Conservation (phyloP, 2,888 invertebrate genomes). For the Colletes collaris region DNA sequence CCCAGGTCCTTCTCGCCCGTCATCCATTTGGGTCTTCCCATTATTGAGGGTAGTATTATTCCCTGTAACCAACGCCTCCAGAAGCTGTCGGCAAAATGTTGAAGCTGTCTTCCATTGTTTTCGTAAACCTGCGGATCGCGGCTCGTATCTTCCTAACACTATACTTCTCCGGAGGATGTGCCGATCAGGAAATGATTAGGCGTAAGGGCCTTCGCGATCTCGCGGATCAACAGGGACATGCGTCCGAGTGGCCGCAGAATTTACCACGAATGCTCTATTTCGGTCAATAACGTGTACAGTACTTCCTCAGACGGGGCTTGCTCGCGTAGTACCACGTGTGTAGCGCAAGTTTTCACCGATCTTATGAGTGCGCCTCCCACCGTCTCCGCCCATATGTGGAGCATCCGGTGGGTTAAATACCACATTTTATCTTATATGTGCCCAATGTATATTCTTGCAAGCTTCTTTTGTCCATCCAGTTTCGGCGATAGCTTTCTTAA, state of each 20-base stretch:
- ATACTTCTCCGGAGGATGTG: neutral
- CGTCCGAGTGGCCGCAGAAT: constrained; percentile 3
- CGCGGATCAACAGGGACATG: neutral
- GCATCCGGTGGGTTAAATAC: constrained; percentile 4
- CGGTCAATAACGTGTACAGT: neutral
- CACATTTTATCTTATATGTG: neutral
- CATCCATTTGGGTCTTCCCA: neutral
- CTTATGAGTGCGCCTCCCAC: neutral
- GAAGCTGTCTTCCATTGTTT: neutral
- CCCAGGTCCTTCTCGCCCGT: neutral
- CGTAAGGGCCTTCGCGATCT: neutral
- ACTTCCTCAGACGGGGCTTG: constrained; percentile 1
- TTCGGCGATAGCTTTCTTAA: neutral
- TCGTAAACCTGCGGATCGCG: neutral
- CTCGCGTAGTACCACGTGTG: neutral
- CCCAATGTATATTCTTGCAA: neutral
- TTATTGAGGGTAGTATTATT: neutral
- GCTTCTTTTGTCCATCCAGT: neutral
- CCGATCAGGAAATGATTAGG: constrained; percentile 11
- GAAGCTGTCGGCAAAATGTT: neutral
- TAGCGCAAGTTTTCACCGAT: neutral
- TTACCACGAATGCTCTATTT: constrained; percentile 6
- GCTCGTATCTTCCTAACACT: no score
- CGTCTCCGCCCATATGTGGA: constrained; percentile 10
- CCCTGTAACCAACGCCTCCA: neutral